Base-by-base conservation (phyloP, 2,113 vertebrate species). In the Tachuris rubrigastra region DNA sequence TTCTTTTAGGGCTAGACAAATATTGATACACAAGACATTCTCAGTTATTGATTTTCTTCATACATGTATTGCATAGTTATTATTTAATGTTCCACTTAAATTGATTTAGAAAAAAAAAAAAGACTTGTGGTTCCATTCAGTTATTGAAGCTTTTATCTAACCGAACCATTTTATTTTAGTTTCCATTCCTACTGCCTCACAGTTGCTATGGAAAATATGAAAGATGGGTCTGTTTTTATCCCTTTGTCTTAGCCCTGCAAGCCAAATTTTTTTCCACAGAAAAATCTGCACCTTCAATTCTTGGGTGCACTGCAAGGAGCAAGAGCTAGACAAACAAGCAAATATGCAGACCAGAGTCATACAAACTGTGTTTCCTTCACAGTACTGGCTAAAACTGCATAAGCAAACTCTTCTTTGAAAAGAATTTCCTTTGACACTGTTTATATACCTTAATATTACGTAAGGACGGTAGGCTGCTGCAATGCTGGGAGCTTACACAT, bases 1-100 rank as follows among this genome's bases (percentile, higher is more conserved):
- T 96, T 90, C 94, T 96, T 96, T 86, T 96, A 85, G 39, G 41
- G 52, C 87, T 97, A 96, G 92, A 85, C 89, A 96, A 97, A 97
- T 96, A 95, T 90, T 96, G 90, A 97, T 95, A 95, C 60, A 92
- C 82, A 96, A 79, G 67, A 84, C 95, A 91, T 96, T 96, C 62
- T 3, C 86, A 76, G 82, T 90, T 97, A 97, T 95, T 97, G 92
- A 97, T 96, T 96, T 88, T 94, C 75, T 78, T 87, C 90, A 79
- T 87, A 87, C 85, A 74, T 94, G 97, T 93, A 96, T 93, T 96
- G 84, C 69, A 75, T 85, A 90, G 87, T 60, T 89, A 93, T 96
- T 96, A 96, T 85, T 96, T 97, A 95, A 97, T 93, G 95, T 94
- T 97, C 90, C 75, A 81, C 50, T 91, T 92, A 93, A 82, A 88